Percentiles rank a stretch among this genome's conserved stretches.
phyloP scores from a whole-genome alignment of 2,888 invertebrate species.

The Sepioteuthis lessoniana region DNA sequence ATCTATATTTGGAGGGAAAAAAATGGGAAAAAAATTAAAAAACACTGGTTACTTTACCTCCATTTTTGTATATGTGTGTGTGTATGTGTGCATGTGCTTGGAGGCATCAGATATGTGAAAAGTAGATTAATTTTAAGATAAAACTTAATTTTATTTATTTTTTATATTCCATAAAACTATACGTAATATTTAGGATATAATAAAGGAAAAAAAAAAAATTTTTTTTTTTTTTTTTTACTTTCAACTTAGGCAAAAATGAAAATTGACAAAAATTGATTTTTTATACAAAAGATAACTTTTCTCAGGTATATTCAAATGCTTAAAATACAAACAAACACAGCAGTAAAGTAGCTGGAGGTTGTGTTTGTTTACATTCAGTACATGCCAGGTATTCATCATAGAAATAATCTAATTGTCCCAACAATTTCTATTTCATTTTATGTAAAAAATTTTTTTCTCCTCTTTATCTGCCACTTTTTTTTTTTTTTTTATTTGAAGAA shows the following conservation, averaged over 20 bases:
- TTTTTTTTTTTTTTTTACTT: not conserved
- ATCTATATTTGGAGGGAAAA: no score
- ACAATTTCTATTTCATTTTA: not conserved
- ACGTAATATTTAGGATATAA: not conserved
- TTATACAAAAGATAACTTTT: conserved; percentile 24
- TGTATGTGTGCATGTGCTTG: not conserved
- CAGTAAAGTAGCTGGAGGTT: not conserved
- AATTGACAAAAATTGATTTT: conserved; percentile 37
- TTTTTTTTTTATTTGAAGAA: not conserved
- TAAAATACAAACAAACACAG: not conserved
- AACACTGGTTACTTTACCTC: no score
- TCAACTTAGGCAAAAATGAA: not conserved
- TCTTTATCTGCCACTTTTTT: not conserved
- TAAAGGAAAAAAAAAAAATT: not conserved
- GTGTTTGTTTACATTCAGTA: not conserved
- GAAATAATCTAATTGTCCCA: not conserved
- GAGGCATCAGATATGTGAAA: not conserved
- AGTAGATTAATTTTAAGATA: not conserved
- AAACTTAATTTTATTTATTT: not conserved
- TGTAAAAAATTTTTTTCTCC: not conserved
- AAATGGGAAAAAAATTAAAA: no score
- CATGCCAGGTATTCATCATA: not conserved
- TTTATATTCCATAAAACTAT: conserved; percentile 3
- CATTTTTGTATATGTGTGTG: not conserved
- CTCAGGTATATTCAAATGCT: not conserved